These are phyloP conservation scores for Nannobrachium achirus DNA, from an alignment of 2,113 vertebrate genomes.

Conservation along the genomic window DNA sequence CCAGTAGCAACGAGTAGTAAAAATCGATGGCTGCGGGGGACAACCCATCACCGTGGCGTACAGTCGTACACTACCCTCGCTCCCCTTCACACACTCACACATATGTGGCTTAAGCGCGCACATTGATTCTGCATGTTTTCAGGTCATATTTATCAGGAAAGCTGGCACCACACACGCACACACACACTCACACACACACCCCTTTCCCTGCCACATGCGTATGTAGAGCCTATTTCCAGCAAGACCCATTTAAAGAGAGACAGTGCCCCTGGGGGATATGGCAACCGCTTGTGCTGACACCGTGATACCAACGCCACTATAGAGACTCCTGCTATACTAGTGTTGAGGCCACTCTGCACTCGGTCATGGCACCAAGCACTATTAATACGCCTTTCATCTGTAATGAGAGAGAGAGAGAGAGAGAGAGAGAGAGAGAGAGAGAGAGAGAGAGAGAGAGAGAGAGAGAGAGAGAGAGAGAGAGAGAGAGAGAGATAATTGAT, in stretches of 20 bases:
- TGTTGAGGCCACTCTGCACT: constrained; percentile 18
- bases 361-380: constrained; percentile 29
- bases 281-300: constrained; percentile 55
- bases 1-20: neutral
- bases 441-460: constrained; percentile 11
- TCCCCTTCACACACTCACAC: neutral
- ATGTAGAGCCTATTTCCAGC: constrained; percentile 49
- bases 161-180: constrained; percentile 24
- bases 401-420: constrained; percentile 6
- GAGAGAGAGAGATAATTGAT: constrained; percentile 32
- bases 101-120: neutral
- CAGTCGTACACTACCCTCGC: neutral
- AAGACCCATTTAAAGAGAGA: constrained; percentile 50
- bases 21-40: constrained; percentile 26
- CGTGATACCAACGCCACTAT: constrained; percentile 40
- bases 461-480: constrained; percentile 19
- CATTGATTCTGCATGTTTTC: constrained; percentile 56
- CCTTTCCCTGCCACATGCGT: constrained; percentile 15
- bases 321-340: constrained; percentile 15
- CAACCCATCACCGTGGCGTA: neutral
- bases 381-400: constrained; percentile 52
- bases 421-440: constrained; percentile 23
- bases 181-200: too few relatives aligned
- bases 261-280: constrained; percentile 35
- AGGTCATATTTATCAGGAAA: constrained; percentile 52